These are phyloP conservation scores for Epizoanthus scotinus DNA, from an alignment of 92 coral and sea anemone genomes.

Conservation along the genomic window DNA sequence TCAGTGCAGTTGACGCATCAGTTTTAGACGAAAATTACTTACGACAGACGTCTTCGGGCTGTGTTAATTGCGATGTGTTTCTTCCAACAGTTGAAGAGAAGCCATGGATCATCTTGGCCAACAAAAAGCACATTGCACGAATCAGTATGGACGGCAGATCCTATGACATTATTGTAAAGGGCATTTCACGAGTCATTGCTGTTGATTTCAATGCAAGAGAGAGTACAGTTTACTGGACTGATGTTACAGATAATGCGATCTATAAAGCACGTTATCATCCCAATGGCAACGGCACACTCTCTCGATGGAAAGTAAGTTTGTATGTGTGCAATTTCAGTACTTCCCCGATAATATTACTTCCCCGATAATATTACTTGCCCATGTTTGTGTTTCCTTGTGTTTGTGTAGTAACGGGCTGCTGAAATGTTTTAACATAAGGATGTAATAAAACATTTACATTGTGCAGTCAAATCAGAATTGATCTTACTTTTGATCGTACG, in stretches of 20 bases:
- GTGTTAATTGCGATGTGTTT: neutral
- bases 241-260: conserved; percentile 76
- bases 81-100: conserved; percentile 51
- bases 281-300: conserved; percentile 20
- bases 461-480: too few species aligned
- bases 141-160: conserved; percentile 55
- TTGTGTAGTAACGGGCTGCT: too few species aligned
- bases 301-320: conserved; percentile 39
- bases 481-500: too few species aligned
- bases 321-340: neutral
- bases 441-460: too few species aligned
- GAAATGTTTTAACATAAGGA: too few species aligned
- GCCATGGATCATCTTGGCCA: conserved; percentile 79
- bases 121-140: conserved; percentile 63
- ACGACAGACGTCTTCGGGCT: neutral
- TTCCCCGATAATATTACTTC: too few species aligned
- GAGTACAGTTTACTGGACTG: conserved; percentile 78
- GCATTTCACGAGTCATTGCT: conserved; percentile 79
- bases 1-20: too few species aligned
- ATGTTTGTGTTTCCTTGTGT: too few species aligned
- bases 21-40: neutral
- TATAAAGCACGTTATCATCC: conserved; percentile 45
- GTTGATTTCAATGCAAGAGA: conserved; percentile 77
- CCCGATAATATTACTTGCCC: too few species aligned
- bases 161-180: conserved; percentile 48